These are phyloP conservation scores for Eptatretus atami DNA, from an alignment of 2,797 vertebrate genomes.

Conservation along the genomic window DNA sequence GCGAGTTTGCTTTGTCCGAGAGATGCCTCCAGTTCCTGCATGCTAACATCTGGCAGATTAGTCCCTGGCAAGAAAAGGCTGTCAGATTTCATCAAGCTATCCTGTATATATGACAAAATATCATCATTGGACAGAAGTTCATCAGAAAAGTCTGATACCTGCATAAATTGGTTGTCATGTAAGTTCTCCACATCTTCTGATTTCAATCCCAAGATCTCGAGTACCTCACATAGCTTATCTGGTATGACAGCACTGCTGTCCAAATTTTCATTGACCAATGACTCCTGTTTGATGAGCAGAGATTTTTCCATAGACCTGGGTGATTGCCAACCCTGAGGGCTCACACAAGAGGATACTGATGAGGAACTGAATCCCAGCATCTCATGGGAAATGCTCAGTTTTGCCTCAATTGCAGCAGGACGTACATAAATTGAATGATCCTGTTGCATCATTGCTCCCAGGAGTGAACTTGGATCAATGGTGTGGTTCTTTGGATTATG, in stretches of 20 bases:
- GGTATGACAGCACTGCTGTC: background rate
- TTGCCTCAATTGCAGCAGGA: conserved; percentile 7
- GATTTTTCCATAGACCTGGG: too few species aligned
- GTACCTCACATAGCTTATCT: background rate
- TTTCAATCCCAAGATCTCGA: conserved; percentile 3
- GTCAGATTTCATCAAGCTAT: background rate
- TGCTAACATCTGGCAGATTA: too few species aligned
- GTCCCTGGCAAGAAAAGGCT: background rate
- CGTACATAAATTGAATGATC: conserved; percentile 16
- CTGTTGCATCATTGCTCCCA: conserved; percentile 20
- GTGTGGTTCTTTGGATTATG: conserved; percentile 14
- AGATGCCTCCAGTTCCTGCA: too few species aligned
- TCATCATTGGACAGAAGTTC: conserved; percentile 3
- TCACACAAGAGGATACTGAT: too few species aligned
- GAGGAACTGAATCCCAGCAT: too few species aligned
- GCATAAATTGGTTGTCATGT: background rate
- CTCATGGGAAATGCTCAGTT: too few species aligned
- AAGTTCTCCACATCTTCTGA: conserved; percentile 1
- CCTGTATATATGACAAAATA: background rate
- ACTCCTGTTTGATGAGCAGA: conserved; percentile 1
- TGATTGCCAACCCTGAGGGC: too few species aligned
- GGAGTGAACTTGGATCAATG: conserved; percentile 13
- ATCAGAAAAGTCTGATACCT: background rate
- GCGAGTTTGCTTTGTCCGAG: too few species aligned
- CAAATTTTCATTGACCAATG: background rate